Evolutionary conservation across 2,888 invertebrate species (phyloP).

Genomic region (Chesias legatella): DNA sequence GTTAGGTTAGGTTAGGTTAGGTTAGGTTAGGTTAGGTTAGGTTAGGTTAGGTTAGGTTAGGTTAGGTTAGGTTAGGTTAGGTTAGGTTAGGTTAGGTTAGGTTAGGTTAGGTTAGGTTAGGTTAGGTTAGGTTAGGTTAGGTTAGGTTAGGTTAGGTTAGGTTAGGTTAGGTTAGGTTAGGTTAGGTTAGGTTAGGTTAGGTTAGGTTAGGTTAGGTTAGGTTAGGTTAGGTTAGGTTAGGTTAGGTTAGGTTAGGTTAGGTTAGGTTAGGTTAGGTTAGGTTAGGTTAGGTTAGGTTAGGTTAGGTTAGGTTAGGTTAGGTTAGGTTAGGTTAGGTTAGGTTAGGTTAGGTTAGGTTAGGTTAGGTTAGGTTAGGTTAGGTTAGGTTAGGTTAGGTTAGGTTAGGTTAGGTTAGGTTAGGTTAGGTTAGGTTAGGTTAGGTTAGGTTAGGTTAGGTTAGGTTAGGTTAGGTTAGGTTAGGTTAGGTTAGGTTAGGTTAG

Average conservation of each 20-base stretch:
- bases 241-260: constrained; percentile 29
- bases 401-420: constrained; percentile 26
- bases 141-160: constrained; percentile 31
- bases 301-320: constrained; percentile 27
- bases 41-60: constrained; percentile 4
- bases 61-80: constrained; percentile 19
- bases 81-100: constrained; percentile 33
- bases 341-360: constrained; percentile 23
- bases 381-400: constrained; percentile 27
- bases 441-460: constrained; percentile 24
- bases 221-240: constrained; percentile 31
- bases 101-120: constrained; percentile 16
- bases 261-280: constrained; percentile 31
- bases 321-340: constrained; percentile 24
- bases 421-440: constrained; percentile 19
- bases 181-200: constrained; percentile 29
- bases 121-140: constrained; percentile 32
- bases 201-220: constrained; percentile 30
- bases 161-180: constrained; percentile 28
- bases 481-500: constrained; percentile 18
- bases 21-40: constrained; percentile 4
- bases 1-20: constrained; percentile 4
- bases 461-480: constrained; percentile 24
- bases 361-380: constrained; percentile 31
- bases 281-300: constrained; percentile 28